Conservation (phyloP, 2,888 invertebrate species). For the Mythimna impura region DNA sequence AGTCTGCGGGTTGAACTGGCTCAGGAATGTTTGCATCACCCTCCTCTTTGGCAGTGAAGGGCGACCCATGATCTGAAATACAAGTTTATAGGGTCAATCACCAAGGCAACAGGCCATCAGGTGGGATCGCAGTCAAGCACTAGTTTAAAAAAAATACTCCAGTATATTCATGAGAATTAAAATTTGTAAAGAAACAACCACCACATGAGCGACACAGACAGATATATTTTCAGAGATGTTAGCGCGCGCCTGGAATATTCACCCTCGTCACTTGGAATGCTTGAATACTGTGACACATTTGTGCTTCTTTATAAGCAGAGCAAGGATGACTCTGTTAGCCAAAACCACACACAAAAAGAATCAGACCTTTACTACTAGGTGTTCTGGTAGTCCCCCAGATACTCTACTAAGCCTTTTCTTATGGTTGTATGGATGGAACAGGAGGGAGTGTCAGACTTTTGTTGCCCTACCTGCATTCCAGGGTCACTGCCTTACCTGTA, state of each 20-base stretch:
- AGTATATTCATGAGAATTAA: neutral
- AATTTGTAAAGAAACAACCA: neutral
- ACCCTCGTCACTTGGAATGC: neutral
- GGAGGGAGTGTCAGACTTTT: too few species aligned
- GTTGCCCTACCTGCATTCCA: too few species aligned
- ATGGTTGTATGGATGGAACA: too few species aligned
- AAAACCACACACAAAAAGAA: neutral
- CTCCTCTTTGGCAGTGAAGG: slow-evolving; percentile 78
- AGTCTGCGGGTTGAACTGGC: slow-evolving; percentile 74
- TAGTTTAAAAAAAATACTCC: too few species aligned
- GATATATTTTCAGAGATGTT: neutral
- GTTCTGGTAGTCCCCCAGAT: neutral
- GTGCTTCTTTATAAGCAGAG: too few species aligned
- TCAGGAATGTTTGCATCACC: slow-evolving; percentile 79
- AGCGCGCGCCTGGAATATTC: too few species aligned
- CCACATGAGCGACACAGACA: too few species aligned
- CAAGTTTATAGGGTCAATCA: neutral
- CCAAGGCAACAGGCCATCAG: too few species aligned
- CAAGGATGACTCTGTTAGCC: neutral
- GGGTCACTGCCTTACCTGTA: too few species aligned
- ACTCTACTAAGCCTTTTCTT: too few species aligned
- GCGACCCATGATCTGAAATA: slow-evolving; percentile 75
- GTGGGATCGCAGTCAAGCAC: too few species aligned
- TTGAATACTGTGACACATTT: too few species aligned
- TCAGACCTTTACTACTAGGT: neutral